Evolutionary conservation across 2,797 vertebrate genomes (phyloP), one percentile per base, ranked within the genome.

Genomic region (Naso thynnoides): DNA sequence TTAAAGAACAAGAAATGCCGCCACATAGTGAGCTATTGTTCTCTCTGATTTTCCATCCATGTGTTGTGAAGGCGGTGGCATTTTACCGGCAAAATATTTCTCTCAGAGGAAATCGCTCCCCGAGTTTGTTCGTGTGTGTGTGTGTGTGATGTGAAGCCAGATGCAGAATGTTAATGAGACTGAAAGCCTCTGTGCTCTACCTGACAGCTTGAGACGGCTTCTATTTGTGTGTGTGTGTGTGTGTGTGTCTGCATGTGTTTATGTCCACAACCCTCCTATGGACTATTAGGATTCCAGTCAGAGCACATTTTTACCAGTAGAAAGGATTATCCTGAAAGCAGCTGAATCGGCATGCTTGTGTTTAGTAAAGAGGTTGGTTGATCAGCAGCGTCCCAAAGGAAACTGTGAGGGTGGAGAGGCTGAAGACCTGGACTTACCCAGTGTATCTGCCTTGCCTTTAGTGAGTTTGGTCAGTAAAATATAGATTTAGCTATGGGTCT

Each of bases 161-260:
- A 82, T 78, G 76, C 70, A 60, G 80, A 87, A 91, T 88, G 76
- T 58, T 88, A 87, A 89, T 84, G 83, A 83, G 78, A 47, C 68
- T 59, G 52, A 54, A 81, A 74, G 67, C 67, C 48, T 76, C 36
- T 7, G 23, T 42, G 61, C 70, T 60, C 59, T 33, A 65, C 73
- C 79, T 86, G 82, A 78, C 83, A 78, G 84, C 62, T 48, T 33
- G 52, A 71, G 63, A 69, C n/a, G 2, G 38, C 54, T 33, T 58
- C 27, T 52, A 60, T 33, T 19, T 42, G 58, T 47, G 21, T 68
- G 63, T 65, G 2, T 45, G 45, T 19, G 23, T 41, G 50, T 48
- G 23, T 56, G 13, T 29, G 27, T 58, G 36, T 62, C 14, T 41
- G 16, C 19, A 27, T 44, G 5, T 77, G 47, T 83, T 74, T 72